These are phyloP conservation scores for Troides helena DNA, from an alignment of 2,888 invertebrate species.

Conservation along the genomic window DNA sequence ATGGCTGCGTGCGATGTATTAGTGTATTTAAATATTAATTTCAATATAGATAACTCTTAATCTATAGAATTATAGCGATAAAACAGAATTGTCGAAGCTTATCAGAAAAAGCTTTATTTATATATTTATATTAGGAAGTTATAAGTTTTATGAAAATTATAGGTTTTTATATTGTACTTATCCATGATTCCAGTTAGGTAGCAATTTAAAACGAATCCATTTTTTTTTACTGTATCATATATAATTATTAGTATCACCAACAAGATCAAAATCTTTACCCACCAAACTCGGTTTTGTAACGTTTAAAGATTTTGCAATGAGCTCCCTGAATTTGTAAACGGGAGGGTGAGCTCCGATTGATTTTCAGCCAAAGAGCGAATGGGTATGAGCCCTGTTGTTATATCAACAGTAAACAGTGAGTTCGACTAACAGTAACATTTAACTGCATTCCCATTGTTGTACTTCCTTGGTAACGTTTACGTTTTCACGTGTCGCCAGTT, in stretches of 20 bases:
- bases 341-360: neutral
- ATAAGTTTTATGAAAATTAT: neutral
- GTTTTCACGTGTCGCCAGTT: conserved; percentile 27
- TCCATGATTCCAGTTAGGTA: no score
- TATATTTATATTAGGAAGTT: neutral
- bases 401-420: conserved; percentile 17
- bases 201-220: neutral
- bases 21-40: neutral
- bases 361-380: neutral
- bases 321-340: neutral
- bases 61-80: neutral
- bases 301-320: neutral
- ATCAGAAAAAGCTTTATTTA: neutral
- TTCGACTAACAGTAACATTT: conserved; percentile 21
- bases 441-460: conserved; percentile 17
- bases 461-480: conserved; percentile 18
- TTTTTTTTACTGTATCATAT: neutral
- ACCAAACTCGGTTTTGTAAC: neutral
- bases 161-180: no score
- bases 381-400: conserved; percentile 10
- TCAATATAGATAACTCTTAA: neutral
- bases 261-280: neutral
- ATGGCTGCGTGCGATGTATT: neutral
- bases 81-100: neutral
- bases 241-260: neutral